Evolutionary conservation across 2,888 invertebrate genomes (phyloP), one percentile per base, ranked within the genome.

Genomic region (Nemurella pictetii): DNA sequence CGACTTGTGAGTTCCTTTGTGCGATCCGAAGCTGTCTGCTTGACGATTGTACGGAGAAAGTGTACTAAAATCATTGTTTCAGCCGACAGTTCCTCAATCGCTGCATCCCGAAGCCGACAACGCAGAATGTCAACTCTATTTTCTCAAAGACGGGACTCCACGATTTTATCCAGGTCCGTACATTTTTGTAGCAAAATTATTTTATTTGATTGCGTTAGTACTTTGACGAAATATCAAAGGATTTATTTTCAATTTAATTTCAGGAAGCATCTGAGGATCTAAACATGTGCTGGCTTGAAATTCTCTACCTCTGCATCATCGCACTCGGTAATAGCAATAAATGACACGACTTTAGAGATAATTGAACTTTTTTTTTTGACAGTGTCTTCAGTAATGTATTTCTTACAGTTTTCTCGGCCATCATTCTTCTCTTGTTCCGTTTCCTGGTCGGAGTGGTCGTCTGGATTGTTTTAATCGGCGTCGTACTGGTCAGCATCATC

Each of bases 191-290:
- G n/a, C n/a, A n/a, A n/a, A n/a, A n/a, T n/a, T n/a, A 84, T 83
- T 30, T 20, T 26, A 25, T 77, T 55, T n/a, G n/a, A n/a, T n/a
- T n/a, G n/a, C 32, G 9, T 9, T 32, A 3, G 3, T 9, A 32
- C 3, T 73, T 73, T 73, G 73, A 7, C 73, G 73, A 5, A 73
- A 20, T 7, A 3, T 73, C 3, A n/a, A 4, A 73, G 2, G 73
- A 20, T 80, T 80, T 55, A 75, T 72, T 30, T 55, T 81, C 84
- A 28, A 20, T 74, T 78, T 84, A 3, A 29, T 84, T 83, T 84
- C 89, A 94, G 92, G 93, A 94, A 89, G 92, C 92, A 2, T 90
- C 92, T 0, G 92, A 92, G 87, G 94, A 95, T 89, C 89, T 95
- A 73, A 90, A 92, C 86, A 89, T 91, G 4, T 92, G 92, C 27